Conservation (phyloP, 1,140 invertebrate species). For the Holotrichia oblita region DNA sequence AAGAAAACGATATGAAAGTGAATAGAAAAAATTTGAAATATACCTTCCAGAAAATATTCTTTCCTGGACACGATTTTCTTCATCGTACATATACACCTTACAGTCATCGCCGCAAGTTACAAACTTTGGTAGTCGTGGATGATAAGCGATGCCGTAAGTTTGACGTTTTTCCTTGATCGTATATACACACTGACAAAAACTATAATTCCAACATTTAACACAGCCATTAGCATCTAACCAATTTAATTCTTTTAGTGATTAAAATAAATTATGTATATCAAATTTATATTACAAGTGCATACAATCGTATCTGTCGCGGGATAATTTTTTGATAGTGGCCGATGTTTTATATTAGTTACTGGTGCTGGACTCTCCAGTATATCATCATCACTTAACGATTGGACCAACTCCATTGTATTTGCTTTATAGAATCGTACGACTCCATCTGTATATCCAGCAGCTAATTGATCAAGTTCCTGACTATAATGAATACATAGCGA, state of each 20-base stretch:
- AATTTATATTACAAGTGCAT: slow-evolving; percentile 64
- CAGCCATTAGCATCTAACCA: slow-evolving; percentile 68
- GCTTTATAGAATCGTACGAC: slow-evolving; percentile 65
- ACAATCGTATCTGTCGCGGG: slow-evolving; percentile 66
- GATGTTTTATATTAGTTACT: slow-evolving; percentile 67
- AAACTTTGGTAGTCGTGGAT: slow-evolving; percentile 68
- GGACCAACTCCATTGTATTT: slow-evolving; percentile 59
- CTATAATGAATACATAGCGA: slow-evolving; percentile 69
- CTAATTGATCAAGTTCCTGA: slow-evolving; percentile 66
- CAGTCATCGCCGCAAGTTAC: slow-evolving; percentile 70
- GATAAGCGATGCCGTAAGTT: slow-evolving; percentile 68
- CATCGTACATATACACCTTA: slow-evolving; percentile 71
- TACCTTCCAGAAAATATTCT: slow-evolving; percentile 68
- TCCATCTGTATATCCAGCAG: slow-evolving; percentile 67
- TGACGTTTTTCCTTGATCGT: slow-evolving; percentile 70
- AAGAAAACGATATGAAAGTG: background rate
- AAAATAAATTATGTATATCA: background rate
- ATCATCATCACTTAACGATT: slow-evolving; percentile 64
- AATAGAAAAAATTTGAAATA: background rate
- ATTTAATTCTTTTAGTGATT: background rate
- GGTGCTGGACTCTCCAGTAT: slow-evolving; percentile 65
- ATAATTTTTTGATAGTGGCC: slow-evolving; percentile 65
- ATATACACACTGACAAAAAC: slow-evolving; percentile 67
- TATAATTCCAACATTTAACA: slow-evolving; percentile 73
- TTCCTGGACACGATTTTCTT: slow-evolving; percentile 69